Conservation (phyloP, 2,888 invertebrate species). For the Drosophila borealis region DNA sequence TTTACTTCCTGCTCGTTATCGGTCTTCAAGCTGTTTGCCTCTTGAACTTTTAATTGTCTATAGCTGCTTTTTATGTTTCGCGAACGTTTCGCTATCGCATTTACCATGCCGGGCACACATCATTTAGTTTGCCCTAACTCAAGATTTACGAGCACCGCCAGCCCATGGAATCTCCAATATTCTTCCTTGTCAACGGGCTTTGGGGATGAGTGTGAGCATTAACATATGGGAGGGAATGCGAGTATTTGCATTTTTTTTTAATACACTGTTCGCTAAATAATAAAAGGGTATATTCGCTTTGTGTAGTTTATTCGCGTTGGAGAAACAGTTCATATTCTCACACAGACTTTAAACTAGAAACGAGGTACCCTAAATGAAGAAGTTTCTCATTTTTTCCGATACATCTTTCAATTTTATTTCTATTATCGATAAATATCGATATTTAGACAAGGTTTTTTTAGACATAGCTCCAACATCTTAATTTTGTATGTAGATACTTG, state of each 20-base stretch:
- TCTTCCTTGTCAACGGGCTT: slow-evolving; percentile 38
- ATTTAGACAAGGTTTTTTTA: too few relatives aligned
- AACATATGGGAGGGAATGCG: not conserved
- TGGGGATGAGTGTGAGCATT: not conserved
- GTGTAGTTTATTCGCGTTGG: too few relatives aligned
- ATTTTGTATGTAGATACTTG: too few relatives aligned
- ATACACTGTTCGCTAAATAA: not conserved
- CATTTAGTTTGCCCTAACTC: slow-evolving; percentile 6
- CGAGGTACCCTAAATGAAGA: too few relatives aligned
- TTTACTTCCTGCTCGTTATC: too few relatives aligned
- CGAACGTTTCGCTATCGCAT: slow-evolving; percentile 3
- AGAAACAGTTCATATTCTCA: too few relatives aligned
- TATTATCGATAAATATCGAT: too few relatives aligned
- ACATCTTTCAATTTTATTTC: too few relatives aligned
- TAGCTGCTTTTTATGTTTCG: slow-evolving; percentile 1
- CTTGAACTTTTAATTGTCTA: not conserved
- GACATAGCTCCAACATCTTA: too few relatives aligned
- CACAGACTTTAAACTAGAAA: too few relatives aligned
- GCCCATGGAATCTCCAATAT: slow-evolving; percentile 32
- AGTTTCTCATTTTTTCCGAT: too few relatives aligned
- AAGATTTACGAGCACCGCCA: slow-evolving; percentile 30
- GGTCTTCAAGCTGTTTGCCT: not conserved
- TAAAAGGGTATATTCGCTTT: not conserved
- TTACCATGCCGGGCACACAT: slow-evolving; percentile 43
- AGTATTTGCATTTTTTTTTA: not conserved